These are phyloP conservation scores for Parthenolecanium corni DNA, from an alignment of 2,888 invertebrate species.

Conservation along the genomic window DNA sequence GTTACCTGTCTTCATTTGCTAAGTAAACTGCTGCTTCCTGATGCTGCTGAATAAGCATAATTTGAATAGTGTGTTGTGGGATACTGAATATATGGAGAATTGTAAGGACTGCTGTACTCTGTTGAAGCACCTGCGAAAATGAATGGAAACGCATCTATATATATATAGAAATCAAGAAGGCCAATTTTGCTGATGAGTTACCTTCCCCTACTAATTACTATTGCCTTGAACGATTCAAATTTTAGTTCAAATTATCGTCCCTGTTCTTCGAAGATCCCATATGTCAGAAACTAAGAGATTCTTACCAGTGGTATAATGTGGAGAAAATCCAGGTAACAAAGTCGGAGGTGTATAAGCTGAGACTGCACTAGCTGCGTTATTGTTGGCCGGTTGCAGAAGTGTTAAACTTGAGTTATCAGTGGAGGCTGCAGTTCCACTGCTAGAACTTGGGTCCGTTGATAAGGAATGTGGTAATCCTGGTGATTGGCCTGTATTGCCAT, in stretches of 20 bases:
- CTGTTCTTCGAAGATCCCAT: too few relatives aligned
- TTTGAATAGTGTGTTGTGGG: constrained; percentile 54
- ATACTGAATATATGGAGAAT: constrained; percentile 63
- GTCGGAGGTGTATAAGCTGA: constrained; percentile 33
- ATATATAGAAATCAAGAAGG: too few relatives aligned
- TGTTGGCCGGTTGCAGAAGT: constrained; percentile 41
- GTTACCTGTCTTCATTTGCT: constrained; percentile 43
- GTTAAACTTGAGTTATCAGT: constrained; percentile 42
- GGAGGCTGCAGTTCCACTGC: constrained; percentile 37
- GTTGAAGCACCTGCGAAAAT: constrained; percentile 46
- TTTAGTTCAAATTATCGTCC: too few relatives aligned
- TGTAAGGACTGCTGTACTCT: constrained; percentile 53
- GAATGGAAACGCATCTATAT: constrained; percentile 26
- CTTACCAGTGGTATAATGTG: constrained; percentile 36
- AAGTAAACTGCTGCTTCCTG: constrained; percentile 46
- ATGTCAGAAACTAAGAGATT: too few relatives aligned
- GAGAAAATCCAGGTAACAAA: constrained; percentile 36
- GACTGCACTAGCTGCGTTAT: constrained; percentile 30
- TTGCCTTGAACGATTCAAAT: too few relatives aligned
- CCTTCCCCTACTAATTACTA: too few relatives aligned
- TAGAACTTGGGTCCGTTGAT: constrained; percentile 34
- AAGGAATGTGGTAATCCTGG: constrained; percentile 20
- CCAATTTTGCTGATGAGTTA: too few relatives aligned
- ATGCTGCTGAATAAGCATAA: constrained; percentile 36
- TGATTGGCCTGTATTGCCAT: constrained; percentile 36